A percentile compares a stretch with the other conserved stretches of the same genome.
phyloP scores from a whole-genome alignment of 37 sponge, comb jelly and placozoan genomes.

The Dysidea cf. avara region DNA sequence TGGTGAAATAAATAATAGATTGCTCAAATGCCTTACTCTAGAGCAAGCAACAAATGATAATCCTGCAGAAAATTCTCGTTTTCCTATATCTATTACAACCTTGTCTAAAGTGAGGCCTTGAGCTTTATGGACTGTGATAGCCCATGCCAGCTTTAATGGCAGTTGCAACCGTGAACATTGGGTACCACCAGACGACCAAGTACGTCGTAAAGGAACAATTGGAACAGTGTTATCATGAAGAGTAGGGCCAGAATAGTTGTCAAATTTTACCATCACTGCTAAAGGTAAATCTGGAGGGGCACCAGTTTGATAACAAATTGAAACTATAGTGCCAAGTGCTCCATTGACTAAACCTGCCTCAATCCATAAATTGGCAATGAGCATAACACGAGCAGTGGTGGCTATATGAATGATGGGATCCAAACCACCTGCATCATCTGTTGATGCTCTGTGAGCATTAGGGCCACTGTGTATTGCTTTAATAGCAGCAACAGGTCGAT shows the following conservation, averaged over 20 bases:
- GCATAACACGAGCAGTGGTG: conserved; percentile 33
- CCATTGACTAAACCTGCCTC: conserved; percentile 43
- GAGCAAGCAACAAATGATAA: conserved; percentile 39
- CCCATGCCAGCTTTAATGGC: conserved; percentile 45
- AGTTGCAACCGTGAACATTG: conserved; percentile 18
- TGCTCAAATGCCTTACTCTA: neutral
- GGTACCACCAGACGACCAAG: conserved; percentile 2
- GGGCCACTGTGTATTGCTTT: conserved; percentile 32
- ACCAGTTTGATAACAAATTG: conserved; percentile 30
- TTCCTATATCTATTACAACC: conserved; percentile 40
- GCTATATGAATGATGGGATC: conserved; percentile 18
- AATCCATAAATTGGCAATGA: conserved; percentile 38
- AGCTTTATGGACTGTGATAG: conserved; percentile 29
- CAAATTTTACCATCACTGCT: conserved; percentile 41
- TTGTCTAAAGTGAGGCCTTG: conserved; percentile 35
- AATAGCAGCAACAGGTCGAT: conserved; percentile 23
- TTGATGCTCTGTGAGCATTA: neutral
- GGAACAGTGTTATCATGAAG: conserved; percentile 35
- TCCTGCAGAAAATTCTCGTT: conserved; percentile 16
- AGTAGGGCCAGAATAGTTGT: conserved; percentile 49
- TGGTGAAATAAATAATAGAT: neutral
- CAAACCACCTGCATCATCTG: conserved; percentile 29
- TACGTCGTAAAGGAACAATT: conserved; percentile 26
- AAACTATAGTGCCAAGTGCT: conserved; percentile 30
- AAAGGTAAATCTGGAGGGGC: conserved; percentile 36